Conservation (phyloP, 2,113 vertebrate species). For the Urocolius indicus region DNA sequence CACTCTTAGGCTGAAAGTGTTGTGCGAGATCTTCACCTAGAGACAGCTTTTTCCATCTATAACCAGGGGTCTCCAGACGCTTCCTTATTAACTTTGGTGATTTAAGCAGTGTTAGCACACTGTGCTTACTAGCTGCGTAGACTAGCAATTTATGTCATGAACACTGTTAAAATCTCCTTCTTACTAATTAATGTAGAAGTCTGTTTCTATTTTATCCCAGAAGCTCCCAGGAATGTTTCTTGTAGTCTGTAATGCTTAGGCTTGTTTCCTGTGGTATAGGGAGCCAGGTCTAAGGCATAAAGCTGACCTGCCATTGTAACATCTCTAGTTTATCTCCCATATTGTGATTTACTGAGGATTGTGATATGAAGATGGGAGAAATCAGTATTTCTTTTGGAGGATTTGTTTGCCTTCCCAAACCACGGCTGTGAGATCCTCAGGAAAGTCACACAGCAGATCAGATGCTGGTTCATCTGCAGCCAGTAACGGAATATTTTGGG, state of each 20-base stretch:
- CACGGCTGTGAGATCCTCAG: background rate
- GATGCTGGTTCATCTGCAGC: slow-evolving; percentile 41
- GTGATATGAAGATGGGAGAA: background rate
- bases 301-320: background rate
- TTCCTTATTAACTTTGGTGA: background rate
- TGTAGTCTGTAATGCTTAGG: accelerated
- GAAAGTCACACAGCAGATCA: slow-evolving; percentile 59
- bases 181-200: background rate
- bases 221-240: background rate
- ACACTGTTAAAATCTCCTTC: background rate
- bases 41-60: background rate
- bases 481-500: slow-evolving; percentile 64
- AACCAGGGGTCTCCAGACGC: background rate
- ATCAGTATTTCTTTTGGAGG: slow-evolving; percentile 27
- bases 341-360: background rate
- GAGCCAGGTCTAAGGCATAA: background rate
- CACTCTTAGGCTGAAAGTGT: background rate
- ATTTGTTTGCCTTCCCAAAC: background rate
- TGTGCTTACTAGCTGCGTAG: background rate
- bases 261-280: background rate
- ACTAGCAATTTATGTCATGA: background rate
- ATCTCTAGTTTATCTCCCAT: background rate
- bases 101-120: background rate
- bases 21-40: background rate
- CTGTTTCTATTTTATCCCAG: background rate